Conservation (phyloP, 1,140 invertebrate species). For the Coenobita brevimanus region DNA sequence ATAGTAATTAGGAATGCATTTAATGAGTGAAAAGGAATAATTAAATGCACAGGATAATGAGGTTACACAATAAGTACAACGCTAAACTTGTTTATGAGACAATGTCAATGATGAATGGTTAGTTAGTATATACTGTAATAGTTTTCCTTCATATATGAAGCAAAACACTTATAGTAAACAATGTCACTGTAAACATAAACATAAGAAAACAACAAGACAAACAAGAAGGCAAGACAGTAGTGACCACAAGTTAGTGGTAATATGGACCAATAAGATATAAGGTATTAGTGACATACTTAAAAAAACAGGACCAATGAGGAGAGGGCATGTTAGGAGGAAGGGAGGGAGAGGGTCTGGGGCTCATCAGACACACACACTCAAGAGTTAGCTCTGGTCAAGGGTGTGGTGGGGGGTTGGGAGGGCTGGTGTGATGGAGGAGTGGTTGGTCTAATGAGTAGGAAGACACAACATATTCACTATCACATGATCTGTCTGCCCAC, state of each 20-base stretch:
- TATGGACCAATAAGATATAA: conserved; percentile 3
- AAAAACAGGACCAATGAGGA: conserved; percentile 44
- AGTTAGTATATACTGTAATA: conserved; percentile 17
- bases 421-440: not conserved
- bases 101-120: conserved; percentile 20
- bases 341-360: conserved; percentile 23
- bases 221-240: conserved; percentile 55
- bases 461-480: conserved; percentile 17
- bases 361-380: conserved; percentile 47
- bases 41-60: conserved; percentile 31
- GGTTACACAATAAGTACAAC: not conserved
- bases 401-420: not conserved
- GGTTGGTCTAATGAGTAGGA: conserved; percentile 17
- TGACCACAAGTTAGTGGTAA: conserved; percentile 25
- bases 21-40: conserved; percentile 52
- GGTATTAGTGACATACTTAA: conserved; percentile 6
- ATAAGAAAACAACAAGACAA: conserved; percentile 55
- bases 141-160: conserved; percentile 16
- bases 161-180: conserved; percentile 32
- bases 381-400: too few relatives aligned
- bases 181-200: conserved; percentile 34
- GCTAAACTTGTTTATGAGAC: conserved; percentile 6
- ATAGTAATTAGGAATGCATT: conserved; percentile 51
- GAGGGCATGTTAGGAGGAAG: conserved; percentile 16
- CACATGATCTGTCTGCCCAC: conserved; percentile 42